These are phyloP conservation scores for Criorhina ranunculi DNA, from an alignment of 2,888 invertebrate species.

Conservation along the genomic window DNA sequence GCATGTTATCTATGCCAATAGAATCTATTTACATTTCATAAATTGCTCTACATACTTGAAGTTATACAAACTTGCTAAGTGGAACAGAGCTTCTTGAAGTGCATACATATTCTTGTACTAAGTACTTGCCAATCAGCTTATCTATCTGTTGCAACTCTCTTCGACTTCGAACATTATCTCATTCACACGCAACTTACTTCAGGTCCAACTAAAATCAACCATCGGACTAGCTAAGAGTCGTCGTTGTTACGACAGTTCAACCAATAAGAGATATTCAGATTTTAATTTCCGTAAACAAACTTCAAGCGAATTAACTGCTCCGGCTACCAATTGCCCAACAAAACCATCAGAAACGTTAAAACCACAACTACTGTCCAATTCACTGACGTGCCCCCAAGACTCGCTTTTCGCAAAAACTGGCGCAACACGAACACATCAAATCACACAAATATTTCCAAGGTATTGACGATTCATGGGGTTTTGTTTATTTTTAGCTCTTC, in stretches of 20 bases:
- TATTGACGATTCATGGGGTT: not conserved
- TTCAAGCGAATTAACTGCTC: not conserved
- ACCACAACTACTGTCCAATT: not conserved
- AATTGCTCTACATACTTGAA: no score
- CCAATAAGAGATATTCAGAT: not conserved
- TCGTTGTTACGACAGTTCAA: not conserved
- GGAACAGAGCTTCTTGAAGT: no score
- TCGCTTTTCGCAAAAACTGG: not conserved
- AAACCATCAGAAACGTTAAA: not conserved
- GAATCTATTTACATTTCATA: no score
- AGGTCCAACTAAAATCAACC: not conserved
- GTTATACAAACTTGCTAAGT: no score
- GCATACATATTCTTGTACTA: no score
- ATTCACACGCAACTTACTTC: not conserved
- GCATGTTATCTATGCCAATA: no score
- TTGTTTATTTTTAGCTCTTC: conserved; percentile 24
- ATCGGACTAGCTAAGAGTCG: not conserved
- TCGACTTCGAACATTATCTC: no score
- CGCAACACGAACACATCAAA: not conserved
- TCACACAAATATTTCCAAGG: not conserved
- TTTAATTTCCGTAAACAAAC: conserved; percentile 19
- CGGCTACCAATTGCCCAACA: not conserved
- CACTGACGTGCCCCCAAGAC: not conserved
- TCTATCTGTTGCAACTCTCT: no score
- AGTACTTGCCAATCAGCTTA: no score